Evolutionary conservation across 2,888 invertebrate species (phyloP), one percentile per base, ranked within the genome.

Genomic region (Sepiola atlantica): DNA sequence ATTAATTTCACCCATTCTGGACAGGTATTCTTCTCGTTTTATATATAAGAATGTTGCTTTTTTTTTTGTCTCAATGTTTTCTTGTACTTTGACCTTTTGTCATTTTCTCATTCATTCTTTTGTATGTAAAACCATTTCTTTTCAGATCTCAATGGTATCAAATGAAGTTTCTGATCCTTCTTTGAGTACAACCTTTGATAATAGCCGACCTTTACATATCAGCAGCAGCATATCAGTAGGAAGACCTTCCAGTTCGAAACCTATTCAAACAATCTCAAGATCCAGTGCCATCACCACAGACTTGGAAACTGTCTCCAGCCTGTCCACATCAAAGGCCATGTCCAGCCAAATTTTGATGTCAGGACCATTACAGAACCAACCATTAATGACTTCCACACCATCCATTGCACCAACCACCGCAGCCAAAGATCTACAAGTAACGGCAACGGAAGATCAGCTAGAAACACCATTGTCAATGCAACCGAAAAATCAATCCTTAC

Each of bases 331-430:
- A 28, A 92, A 45, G 28, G 55, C 92, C 35, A 92, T 55, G 28
- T 54, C 92, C 32, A 45, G n/a, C 92, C 92, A 92, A 14, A 45
- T 54, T n/a, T 55, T 28, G 18, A 54, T 24, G 24, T 35, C 45
- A 45, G 14, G 16, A 55, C 55, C 55, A 28, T 55, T 54, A 35
- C 92, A 35, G 16, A 45, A 18, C 35, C 35, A 92, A 0, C 55
- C 45, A 45, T 92, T 54, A 54, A 55, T 92, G 92, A 92, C 35
- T 92, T 54, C 92, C n/a, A 92, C 92, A 28, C 45, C 92, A 35
- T 28, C 92, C 14, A 20, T n/a, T 92, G 28, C 12, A n/a, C 32
- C 77, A 61, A 61, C 61, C 12, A n/a, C 32, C 12, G n/a, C 77
- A n/a, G 16, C n/a, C n/a, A 77, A 77, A 77, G 77, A 77, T 20